Evolutionary conservation across 2,113 vertebrate genomes (phyloP), one percentile per base, ranked within the genome.

Genomic region (Takifugu bimaculatus): DNA sequence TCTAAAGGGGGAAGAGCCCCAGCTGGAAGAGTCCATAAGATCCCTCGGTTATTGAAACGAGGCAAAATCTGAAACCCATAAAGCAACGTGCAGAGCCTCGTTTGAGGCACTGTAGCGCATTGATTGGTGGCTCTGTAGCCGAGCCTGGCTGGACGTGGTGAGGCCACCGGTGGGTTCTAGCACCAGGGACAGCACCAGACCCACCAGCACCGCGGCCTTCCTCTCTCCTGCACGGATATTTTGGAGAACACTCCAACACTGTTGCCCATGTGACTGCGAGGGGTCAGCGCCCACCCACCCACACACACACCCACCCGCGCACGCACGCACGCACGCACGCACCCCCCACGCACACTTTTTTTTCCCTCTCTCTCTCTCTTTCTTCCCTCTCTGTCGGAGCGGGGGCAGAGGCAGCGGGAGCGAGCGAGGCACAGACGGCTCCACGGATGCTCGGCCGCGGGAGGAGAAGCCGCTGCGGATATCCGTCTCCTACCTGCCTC

Each of bases 131-230:
- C 7, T 39, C 11, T 11, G 35, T 39, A 11, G 35, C 11, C 35
- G 4, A 39, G 35, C 35, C 7, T 9, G 35, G 11, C 45, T 48
- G 45, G n/a, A 48, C 20, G 20, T 45, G 45, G 5, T 57, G 48
- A 26, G 45, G 44, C 58, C 53, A 20, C 20, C 20, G 65, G 51
- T 58, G 20, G 3, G 63, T 59, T 83, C 82, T 82, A 88, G 85
- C 81, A 89, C 87, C 85, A 88, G 85, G 85, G 86, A 89, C 86
- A 88, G 88, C 88, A 85, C 80, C 87, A 81, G 43, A 35, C 39
- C 5, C 55, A 39, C 7, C 35, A 39, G 7, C 29, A 3, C 6
- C 7, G 3, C 4, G 57, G 60, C 44, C 26, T 65, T 52, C 54
- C 20, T 63, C 45, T 35, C 55, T 25, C 45, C 35, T 39, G 26